Evolutionary conservation across 2,797 vertebrate species (phyloP).

Genomic region (Sebastes minor): DNA sequence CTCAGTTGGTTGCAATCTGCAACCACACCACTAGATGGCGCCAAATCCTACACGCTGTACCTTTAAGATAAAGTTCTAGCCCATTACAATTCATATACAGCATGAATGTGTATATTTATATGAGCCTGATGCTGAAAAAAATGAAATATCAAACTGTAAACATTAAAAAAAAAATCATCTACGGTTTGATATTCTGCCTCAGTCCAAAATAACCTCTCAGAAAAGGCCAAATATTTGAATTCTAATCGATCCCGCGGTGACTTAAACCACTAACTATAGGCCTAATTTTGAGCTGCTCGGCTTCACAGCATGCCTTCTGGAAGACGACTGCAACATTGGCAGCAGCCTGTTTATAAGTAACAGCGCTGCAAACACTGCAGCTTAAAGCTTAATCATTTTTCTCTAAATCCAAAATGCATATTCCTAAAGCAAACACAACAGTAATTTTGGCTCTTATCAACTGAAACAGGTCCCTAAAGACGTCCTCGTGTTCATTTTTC

Average conservation of each 20-base stretch:
- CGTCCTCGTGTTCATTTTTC: slow-evolving; percentile 1
- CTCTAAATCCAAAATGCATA: background rate
- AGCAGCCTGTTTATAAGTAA: background rate
- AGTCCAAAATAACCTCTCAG: background rate
- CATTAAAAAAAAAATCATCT: background rate
- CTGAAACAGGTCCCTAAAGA: background rate
- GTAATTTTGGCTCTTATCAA: slow-evolving; percentile 11
- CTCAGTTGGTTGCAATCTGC: too few species aligned
- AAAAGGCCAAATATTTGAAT: background rate
- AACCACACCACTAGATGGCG: too few species aligned
- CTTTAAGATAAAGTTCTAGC: background rate
- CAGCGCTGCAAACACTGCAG: background rate
- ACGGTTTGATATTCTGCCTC: background rate
- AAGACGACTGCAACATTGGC: background rate
- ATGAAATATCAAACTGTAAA: background rate
- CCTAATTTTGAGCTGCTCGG: background rate
- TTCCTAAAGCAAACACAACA: background rate
- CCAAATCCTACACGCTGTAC: too few species aligned
- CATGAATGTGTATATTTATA: background rate
- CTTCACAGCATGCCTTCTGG: slow-evolving; percentile 4
- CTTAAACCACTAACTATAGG: background rate
- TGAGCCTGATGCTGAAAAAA: background rate
- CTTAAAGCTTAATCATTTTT: background rate
- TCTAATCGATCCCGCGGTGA: background rate
- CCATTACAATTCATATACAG: background rate